Conservation (phyloP, 2,888 invertebrate genomes). For the Rutpela maculata region DNA sequence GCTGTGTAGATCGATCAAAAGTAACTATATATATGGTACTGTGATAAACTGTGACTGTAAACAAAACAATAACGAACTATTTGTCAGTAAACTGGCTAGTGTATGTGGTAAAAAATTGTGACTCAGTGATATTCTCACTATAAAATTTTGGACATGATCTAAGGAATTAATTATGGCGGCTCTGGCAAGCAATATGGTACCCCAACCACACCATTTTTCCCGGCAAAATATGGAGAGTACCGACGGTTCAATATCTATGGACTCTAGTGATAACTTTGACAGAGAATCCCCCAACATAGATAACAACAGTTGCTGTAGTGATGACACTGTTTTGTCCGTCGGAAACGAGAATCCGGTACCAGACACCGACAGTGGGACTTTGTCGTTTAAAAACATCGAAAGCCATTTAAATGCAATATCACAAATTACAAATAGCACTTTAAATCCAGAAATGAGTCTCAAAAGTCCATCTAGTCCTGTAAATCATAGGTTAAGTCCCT, state of each 20-base stretch:
- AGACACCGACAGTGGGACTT: conserved; percentile 65
- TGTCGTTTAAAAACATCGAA: conserved; percentile 81
- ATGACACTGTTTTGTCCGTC: conserved; percentile 88
- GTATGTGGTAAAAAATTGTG: conserved; percentile 35
- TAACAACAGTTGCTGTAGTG: conserved; percentile 82
- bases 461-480: conserved; percentile 65
- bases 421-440: conserved; percentile 77
- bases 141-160: conserved; percentile 33
- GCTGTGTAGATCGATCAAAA: conserved; percentile 67
- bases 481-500: conserved; percentile 68
- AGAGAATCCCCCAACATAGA: conserved; percentile 72
- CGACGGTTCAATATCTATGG: conserved; percentile 70
- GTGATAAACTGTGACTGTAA: conserved; percentile 23
- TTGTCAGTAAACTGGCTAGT: conserved; percentile 32
- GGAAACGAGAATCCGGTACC: conserved; percentile 79
- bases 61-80: neutral
- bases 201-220: conserved; percentile 66
- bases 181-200: conserved; percentile 63
- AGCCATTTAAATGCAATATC: conserved; percentile 82
- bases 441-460: conserved; percentile 64
- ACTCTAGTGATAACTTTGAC: conserved; percentile 70
- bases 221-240: conserved; percentile 67
- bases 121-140: conserved; percentile 19
- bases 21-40: conserved; percentile 29
- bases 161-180: conserved; percentile 63